Evolutionary conservation across 2,888 invertebrate species (phyloP).

Genomic region (Dynastes hyllus): DNA sequence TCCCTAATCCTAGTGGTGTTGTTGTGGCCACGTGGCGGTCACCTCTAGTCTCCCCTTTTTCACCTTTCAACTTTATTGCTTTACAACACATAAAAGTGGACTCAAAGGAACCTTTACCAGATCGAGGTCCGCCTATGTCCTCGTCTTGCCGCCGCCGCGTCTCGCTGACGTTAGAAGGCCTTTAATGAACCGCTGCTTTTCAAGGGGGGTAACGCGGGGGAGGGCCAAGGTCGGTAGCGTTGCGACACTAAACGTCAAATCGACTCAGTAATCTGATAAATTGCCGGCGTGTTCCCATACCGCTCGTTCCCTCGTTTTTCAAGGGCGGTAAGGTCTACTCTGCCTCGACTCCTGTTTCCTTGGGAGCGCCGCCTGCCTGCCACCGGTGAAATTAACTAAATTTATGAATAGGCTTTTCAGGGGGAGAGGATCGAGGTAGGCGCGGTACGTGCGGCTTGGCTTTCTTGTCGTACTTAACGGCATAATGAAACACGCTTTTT

Average conservation of each 20-base stretch:
- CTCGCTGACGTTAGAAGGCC: slow-evolving; percentile 1
- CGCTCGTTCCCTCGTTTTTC: background rate
- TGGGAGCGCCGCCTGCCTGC: slow-evolving; percentile 1
- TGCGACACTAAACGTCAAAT: slow-evolving; percentile 43
- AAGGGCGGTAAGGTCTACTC: background rate
- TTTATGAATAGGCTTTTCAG: slow-evolving; percentile 43
- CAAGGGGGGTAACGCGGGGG: background rate
- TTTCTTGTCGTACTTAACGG: slow-evolving; percentile 35
- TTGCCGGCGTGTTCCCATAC: slow-evolving; percentile 14
- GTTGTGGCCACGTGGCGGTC: too few species aligned
- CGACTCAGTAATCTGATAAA: slow-evolving; percentile 45
- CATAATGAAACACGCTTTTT: slow-evolving; percentile 36
- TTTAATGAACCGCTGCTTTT: slow-evolving; percentile 26
- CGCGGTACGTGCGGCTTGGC: slow-evolving; percentile 24
- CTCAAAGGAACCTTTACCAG: too few species aligned
- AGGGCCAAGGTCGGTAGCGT: background rate
- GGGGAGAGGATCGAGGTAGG: background rate
- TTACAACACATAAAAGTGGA: too few species aligned
- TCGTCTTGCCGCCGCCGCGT: too few species aligned
- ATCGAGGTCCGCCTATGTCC: too few species aligned
- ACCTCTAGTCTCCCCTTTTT: too few species aligned
- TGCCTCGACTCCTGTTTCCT: background rate
- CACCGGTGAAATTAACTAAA: slow-evolving; percentile 39
- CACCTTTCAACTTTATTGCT: too few species aligned
- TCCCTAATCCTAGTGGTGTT: too few species aligned